Conservation (phyloP, 2,797 vertebrate genomes). For the Galago senegalensis region DNA sequence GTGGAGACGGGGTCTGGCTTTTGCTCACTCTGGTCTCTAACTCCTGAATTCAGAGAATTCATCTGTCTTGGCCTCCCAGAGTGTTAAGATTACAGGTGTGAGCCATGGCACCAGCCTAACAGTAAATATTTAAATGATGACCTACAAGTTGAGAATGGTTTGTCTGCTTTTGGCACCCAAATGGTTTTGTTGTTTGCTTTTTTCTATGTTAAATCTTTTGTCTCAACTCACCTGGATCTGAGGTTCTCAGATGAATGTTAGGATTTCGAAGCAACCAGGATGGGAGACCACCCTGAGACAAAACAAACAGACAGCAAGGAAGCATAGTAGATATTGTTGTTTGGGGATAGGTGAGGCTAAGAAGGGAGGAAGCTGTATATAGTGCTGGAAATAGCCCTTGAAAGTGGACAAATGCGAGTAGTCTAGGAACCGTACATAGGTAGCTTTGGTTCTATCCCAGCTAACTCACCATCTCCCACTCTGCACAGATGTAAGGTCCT, state of each 20-base stretch:
- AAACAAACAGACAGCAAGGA: constrained; percentile 39
- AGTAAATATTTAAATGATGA: constrained; percentile 31
- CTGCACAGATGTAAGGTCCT: constrained; percentile 98
- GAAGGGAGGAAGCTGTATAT: not conserved
- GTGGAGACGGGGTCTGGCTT: no score
- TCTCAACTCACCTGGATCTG: constrained; percentile 92
- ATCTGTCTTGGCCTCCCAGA: no score
- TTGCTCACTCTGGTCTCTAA: no score
- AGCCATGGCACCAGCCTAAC: no score
- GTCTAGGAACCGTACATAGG: not conserved
- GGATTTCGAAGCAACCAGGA: constrained; percentile 96
- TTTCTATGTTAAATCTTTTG: constrained; percentile 7
- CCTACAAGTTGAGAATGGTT: not conserved
- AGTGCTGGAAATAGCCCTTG: not conserved
- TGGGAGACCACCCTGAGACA: constrained; percentile 95
- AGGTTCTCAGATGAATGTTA: constrained; percentile 93
- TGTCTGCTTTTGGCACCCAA: constrained; percentile 7
- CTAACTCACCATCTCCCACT: constrained; percentile 98
- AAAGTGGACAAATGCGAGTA: not conserved
- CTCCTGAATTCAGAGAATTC: no score
- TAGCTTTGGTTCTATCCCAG: not conserved
- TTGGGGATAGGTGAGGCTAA: not conserved
- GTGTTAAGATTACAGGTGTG: no score
- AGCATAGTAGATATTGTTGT: not conserved
- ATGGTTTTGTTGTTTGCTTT: constrained; percentile 1